Evolutionary conservation across 2,888 invertebrate species (phyloP), one percentile per base, ranked within the genome.

Genomic region (Hydrotaea cyrtoneurina): DNA sequence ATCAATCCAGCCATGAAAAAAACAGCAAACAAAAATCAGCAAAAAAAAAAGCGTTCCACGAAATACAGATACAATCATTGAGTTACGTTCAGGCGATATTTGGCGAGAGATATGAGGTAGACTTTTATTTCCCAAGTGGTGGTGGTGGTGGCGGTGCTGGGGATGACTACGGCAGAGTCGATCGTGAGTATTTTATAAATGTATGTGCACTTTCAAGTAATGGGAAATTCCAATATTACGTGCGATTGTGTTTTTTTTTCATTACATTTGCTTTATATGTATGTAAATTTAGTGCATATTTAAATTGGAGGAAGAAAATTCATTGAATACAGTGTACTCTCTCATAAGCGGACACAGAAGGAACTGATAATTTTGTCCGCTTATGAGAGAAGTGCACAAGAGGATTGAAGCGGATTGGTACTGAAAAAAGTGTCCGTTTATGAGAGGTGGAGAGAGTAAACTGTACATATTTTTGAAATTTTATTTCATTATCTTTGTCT

Each of bases 201-300:
- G 43, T 43, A 15, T 43, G n/a, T 85, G 81, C 82, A 85, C 79
- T 85, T 73, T 81, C 19, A 81, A 82, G 74, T 77, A 79, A 59
- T 85, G 79, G 81, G 85, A 85, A 85, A 82, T 82, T 85, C 85
- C 85, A 82, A 81, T 78, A 81, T 76, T 79, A 85, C 81, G 81
- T 85, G 82, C 79, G 76, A 66, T 72, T 72, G 78, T 57, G 23
- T 21, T 17, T 66, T 66, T 11, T 43, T 64, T 3, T n/a, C n/a
- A 66, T 43, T 43, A 36, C n/a, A 66, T 66, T 66, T 66, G 39
- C 10, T 66, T n/a, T n/a, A n/a, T n/a, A n/a, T 66, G 36, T 66
- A 66, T 10, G 43, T 39, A 66, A 66, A 66, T 66, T 43, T 11
- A 66, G 17, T 19, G 55, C 19, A 23, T 19, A n/a, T n/a, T n/a